Conservation (phyloP, 2,797 vertebrate genomes). For the Denticeps clupeoides region DNA sequence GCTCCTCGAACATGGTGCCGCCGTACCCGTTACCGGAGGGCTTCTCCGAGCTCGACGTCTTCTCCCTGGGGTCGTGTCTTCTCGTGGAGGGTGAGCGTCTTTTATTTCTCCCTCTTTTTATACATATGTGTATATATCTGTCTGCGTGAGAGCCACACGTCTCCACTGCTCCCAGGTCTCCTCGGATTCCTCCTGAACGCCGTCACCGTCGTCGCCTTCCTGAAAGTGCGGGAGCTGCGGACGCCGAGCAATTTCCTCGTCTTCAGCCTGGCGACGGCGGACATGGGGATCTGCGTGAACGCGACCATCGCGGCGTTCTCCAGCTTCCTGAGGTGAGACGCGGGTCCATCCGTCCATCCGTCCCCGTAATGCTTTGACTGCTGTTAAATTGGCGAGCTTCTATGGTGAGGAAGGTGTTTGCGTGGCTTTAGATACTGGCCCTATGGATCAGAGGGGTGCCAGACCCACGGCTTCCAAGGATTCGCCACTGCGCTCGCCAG, state of each 20-base stretch:
- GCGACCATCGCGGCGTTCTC: conserved; percentile 82
- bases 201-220: conserved; percentile 78
- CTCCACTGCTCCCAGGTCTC: conserved; percentile 58
- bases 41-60: conserved; percentile 85
- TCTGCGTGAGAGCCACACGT: background rate
- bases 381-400: too few relatives aligned
- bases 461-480: conserved; percentile 89
- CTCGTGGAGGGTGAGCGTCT: conserved; percentile 83
- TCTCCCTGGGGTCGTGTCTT: conserved; percentile 77
- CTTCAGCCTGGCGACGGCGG: conserved; percentile 80
- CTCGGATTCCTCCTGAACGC: conserved; percentile 84
- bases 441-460: conserved; percentile 82
- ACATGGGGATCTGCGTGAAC: conserved; percentile 85
- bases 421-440: conserved; percentile 78
- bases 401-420: background rate
- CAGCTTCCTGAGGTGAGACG: conserved; percentile 85
- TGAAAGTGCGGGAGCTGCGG: conserved; percentile 77
- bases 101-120: too few relatives aligned
- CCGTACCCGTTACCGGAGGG: conserved; percentile 72
- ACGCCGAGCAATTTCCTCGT: conserved; percentile 87
- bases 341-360: too few relatives aligned
- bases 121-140: background rate
- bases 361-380: too few relatives aligned
- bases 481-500: conserved; percentile 79
- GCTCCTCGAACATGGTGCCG: conserved; percentile 65